These are phyloP conservation scores for Andrena camellia DNA, from an alignment of 2,888 invertebrate genomes.

Conservation along the genomic window DNA sequence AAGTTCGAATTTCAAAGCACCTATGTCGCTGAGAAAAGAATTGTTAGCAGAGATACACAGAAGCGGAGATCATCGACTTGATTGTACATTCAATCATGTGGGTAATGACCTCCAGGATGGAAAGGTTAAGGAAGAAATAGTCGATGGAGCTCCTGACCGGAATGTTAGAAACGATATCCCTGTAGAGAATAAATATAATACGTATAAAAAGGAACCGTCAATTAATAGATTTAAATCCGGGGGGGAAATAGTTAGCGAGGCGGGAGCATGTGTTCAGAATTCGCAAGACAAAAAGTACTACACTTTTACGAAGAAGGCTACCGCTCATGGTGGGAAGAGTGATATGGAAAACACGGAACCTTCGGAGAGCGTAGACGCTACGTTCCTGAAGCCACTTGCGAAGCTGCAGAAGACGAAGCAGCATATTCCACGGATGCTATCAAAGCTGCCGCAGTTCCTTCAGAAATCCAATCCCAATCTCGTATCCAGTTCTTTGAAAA, in stretches of 20 bases:
- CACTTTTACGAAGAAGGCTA: conserved; percentile 76
- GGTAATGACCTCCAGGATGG: conserved; percentile 50
- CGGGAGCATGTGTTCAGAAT: conserved; percentile 18
- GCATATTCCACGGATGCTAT: conserved; percentile 72
- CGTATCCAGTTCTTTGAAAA: conserved; percentile 73
- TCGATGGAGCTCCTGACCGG: conserved; percentile 49
- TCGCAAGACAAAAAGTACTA: conserved; percentile 68
- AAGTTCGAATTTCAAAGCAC: conserved; percentile 57
- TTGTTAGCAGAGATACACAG: conserved; percentile 75
- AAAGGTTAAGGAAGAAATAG: conserved; percentile 25
- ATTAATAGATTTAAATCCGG: conserved; percentile 35
- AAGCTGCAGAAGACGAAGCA: conserved; percentile 68
- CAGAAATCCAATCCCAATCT: conserved; percentile 84
- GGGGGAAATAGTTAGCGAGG: conserved; percentile 12
- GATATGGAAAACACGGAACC: conserved; percentile 52
- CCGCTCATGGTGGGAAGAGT: conserved; percentile 45
- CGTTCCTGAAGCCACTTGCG: conserved; percentile 60
- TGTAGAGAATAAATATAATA: conserved; percentile 75
- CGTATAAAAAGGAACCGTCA: conserved; percentile 73
- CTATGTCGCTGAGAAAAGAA: conserved; percentile 73
- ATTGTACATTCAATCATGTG: conserved; percentile 67
- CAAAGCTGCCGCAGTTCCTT: conserved; percentile 80
- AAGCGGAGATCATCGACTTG: conserved; percentile 65
- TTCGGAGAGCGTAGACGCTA: conserved; percentile 56
- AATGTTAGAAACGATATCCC: conserved; percentile 46